phyloP scores from a whole-genome alignment of 2,113 vertebrate genomes.

The Siphamia tubifer region DNA sequence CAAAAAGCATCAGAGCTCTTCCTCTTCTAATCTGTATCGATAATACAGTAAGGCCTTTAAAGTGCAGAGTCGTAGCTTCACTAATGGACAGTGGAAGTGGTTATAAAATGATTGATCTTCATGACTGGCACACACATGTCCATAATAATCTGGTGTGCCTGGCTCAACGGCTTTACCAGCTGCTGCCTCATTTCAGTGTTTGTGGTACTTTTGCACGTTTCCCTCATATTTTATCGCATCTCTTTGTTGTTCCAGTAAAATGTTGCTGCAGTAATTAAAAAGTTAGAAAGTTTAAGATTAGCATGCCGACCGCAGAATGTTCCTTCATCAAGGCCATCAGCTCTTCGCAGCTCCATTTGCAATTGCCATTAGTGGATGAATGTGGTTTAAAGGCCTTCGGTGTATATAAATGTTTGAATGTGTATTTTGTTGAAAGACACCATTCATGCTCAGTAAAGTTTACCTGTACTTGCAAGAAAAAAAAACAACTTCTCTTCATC shows the following conservation, averaged over 20 bases:
- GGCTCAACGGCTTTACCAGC: neutral
- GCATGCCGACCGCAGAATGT: no score
- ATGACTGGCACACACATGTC: conserved; percentile 16
- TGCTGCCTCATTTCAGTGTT: neutral
- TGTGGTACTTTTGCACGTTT: neutral
- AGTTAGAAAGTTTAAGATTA: no score
- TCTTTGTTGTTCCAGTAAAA: neutral
- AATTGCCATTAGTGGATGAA: neutral
- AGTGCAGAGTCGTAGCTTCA: conserved; percentile 43
- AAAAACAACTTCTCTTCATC: neutral
- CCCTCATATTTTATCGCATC: neutral
- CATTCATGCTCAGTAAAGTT: conserved; percentile 13
- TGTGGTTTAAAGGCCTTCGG: neutral
- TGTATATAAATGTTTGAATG: neutral
- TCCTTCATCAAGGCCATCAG: neutral
- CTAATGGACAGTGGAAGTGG: conserved; percentile 60
- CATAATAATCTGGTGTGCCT: neutral
- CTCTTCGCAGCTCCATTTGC: neutral
- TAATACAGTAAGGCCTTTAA: conserved; percentile 30
- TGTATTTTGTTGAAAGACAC: conserved; percentile 14
- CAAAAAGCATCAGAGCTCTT: conserved; percentile 40
- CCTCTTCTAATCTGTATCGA: conserved; percentile 42
- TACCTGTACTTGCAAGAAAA: conserved; percentile 28
- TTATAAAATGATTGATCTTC: conserved; percentile 46
- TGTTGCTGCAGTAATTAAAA: neutral